A percentile compares a stretch with the other conserved stretches of the same genome.
Conservation (phyloP, 2,797 vertebrate genomes). For the Phataginus tricuspis region DNA sequence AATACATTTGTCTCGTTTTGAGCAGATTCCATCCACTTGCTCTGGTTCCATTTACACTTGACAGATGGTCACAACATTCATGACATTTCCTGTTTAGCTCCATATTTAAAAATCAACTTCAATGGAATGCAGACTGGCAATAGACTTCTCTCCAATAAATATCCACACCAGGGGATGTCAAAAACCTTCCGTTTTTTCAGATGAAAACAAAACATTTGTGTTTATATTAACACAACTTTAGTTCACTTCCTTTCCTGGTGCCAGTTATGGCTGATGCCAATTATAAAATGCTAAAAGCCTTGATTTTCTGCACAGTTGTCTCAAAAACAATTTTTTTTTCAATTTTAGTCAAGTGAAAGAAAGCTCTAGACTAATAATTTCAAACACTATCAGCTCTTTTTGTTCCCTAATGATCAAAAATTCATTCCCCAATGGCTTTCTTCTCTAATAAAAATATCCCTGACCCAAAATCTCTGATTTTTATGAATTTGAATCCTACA, state of each 20-base stretch:
- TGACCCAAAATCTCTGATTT: not conserved
- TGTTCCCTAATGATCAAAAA: constrained; percentile 2
- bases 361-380: constrained; percentile 30
- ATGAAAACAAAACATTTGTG: constrained; percentile 63
- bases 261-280: not conserved
- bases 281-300: constrained; percentile 44
- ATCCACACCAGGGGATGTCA: constrained; percentile 55
- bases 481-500: constrained; percentile 41
- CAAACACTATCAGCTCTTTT: not conserved
- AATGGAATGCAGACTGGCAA: constrained; percentile 52
- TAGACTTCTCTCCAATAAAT: constrained; percentile 43
- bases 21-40: constrained; percentile 74
- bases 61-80: constrained; percentile 80
- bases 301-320: constrained; percentile 19
- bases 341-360: constrained; percentile 41
- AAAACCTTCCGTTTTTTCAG: constrained; percentile 54
- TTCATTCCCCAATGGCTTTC: not conserved
- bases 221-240: constrained; percentile 63
- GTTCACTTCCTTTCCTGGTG: constrained; percentile 40
- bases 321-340: constrained; percentile 37
- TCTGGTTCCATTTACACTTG: constrained; percentile 78
- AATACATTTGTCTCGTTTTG: constrained; percentile 63
- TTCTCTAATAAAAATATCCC: not conserved
- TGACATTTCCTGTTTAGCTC: constrained; percentile 74
- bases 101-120: constrained; percentile 76